Base-by-base conservation (phyloP, 2,888 invertebrate species). In the Tenthredo notha region DNA sequence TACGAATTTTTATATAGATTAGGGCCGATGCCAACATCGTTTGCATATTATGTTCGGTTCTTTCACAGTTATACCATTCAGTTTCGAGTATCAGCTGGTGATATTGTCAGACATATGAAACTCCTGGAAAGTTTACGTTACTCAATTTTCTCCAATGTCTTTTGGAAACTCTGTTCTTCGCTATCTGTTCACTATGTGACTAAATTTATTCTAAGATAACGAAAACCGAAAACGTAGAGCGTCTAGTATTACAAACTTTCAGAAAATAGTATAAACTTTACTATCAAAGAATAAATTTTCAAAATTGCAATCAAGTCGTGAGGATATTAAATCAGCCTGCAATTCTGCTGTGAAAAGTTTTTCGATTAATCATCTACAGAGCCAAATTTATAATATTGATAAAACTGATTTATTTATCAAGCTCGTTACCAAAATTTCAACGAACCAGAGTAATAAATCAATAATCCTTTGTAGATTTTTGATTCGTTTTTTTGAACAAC, bases 11-110 rank as follows among this genome's bases (percentile, higher is more conserved):
- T 33, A 33, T 6, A 33, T 67, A 33, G 33, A 67, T 67, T 67
- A 67, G 33, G 33, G 67, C 18, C 5, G 67, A 29, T 33, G 67
- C 67, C 67, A 67, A 67, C 18, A 67, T 67, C 67, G 67, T 67
- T 67, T 67, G 67, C 67, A 67, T 67, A 67, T 67, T 67, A 15
- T 18, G 15, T 33, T 67, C 33, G 33, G 33, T 67, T 33, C 67
- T 29, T 67, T 18, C 33, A 33, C 67, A 67, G 67, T 67, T 67
- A 33, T 67, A 67, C 67, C 33, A 4, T 67, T 67, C 18, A 33
- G 67, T 12, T 33, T 6, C 12, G 67, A 33, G 67, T 67, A 67
- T 67, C 67, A 67, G 67, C 67, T 33, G 67, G 67, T 67, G 33
- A 67, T 33, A 67, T 18, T 33, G 33, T 67, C 67, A 33, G 67